phyloP scores from a whole-genome alignment of 2,797 vertebrate species.

The Arnoldichthys spilopterus region DNA sequence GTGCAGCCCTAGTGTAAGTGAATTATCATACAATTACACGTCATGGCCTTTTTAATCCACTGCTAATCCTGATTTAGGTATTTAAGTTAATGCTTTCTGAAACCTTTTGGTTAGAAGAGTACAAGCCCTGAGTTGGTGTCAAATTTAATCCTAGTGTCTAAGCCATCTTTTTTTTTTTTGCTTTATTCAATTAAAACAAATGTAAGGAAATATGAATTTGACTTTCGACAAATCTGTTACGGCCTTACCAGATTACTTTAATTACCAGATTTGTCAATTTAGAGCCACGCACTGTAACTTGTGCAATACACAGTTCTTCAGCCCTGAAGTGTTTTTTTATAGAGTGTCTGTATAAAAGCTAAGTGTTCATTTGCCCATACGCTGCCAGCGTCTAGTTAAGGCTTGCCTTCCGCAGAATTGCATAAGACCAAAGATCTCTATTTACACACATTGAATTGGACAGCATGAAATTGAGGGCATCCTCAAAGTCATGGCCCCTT shows the following conservation, averaged over 20 bases:
- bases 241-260: neutral
- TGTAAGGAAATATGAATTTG: neutral
- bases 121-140: no score
- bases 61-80: no score
- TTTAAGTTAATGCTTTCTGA: no score
- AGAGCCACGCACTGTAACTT: neutral
- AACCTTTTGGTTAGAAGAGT: no score
- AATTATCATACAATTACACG: no score
- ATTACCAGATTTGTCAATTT: neutral
- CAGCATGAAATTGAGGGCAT: slow-evolving; percentile 63
- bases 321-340: neutral
- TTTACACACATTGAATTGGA: slow-evolving; percentile 53
- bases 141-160: no score
- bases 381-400: slow-evolving; percentile 17
- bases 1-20: no score
- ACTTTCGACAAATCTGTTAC: neutral
- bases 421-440: slow-evolving; percentile 43
- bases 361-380: neutral
- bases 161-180: no score
- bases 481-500: slow-evolving; percentile 62
- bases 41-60: no score
- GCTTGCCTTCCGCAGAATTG: neutral
- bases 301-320: neutral
- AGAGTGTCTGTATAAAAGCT: neutral
- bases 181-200: no score